Evolutionary conservation across 2,113 vertebrate species (phyloP), one percentile per base, ranked within the genome.

Genomic region (Coturnix japonica): DNA sequence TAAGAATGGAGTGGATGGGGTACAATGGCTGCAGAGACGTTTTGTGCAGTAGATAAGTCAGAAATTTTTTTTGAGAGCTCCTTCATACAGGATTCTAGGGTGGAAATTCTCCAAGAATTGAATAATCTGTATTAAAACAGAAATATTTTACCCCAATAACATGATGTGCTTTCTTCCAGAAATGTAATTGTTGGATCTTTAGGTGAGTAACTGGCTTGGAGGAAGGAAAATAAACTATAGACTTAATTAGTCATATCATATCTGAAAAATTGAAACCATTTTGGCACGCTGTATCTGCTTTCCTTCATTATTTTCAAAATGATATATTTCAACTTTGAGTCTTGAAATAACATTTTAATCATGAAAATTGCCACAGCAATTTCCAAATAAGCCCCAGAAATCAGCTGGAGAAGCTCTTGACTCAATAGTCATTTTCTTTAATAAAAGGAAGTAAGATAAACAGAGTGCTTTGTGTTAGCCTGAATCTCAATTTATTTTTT

Each of bases 291-390:
- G 37, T 41, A 74, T 33, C 31, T 83, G 64, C 77, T 91, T 80
- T 77, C 83, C 93, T 88, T 59, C 33, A 51, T 28, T 83, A 3
- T 64, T 93, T 94, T 82, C 39, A 81, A 60, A 81, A 71, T 60
- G 2, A 49, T 64, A 1, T 51, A n/a, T 91, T 77, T 86, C 31
- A 30, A 3, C 66, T 66, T 88, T 66, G 16, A 77, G 51, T 74
- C 53, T 77, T 88, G 51, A 81, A 90, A 67, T 90, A 85, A 10
- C 25, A 59, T 83, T 90, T 90, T 77, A 60, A n/a, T 86, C 47
- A 78, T 81, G 25, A 89, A 86, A 95, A 81, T 51, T 17, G 14
- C 44, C 66, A 19, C 14, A 65, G 6, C 4, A 7, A 85, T 83
- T 88, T 90, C 76, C 51, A 90, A 66, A 76, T 30, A 63, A 93